phyloP scores from a whole-genome alignment of 1,140 invertebrate genomes.

The Drosophila biarmipes region DNA sequence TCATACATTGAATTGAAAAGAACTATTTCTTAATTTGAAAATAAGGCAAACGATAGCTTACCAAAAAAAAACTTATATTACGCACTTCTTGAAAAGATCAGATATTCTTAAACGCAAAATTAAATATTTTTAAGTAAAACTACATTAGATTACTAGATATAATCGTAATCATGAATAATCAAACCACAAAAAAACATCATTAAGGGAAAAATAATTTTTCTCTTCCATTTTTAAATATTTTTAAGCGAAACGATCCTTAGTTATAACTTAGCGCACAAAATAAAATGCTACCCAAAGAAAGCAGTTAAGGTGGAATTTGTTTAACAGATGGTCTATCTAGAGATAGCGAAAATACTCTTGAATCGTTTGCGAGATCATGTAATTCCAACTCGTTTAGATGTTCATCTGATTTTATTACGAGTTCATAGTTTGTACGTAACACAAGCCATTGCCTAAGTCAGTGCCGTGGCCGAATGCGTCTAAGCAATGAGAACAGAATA shows the following conservation, averaged over 20 bases:
- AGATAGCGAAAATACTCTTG: neutral
- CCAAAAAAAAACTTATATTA: neutral
- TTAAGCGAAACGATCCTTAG: neutral
- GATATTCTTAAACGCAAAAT: neutral
- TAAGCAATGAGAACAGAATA: conserved; percentile 12
- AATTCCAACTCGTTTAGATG: conserved; percentile 3
- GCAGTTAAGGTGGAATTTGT: neutral
- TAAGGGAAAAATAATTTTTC: neutral
- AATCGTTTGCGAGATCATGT: neutral
- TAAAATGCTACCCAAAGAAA: neutral
- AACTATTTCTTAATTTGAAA: neutral
- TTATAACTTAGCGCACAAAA: neutral
- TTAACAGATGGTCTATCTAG: too few relatives aligned
- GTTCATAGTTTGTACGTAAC: conserved; percentile 10
- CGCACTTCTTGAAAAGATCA: neutral
- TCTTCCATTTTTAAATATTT: neutral
- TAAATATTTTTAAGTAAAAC: neutral
- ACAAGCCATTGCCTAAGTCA: conserved; percentile 8
- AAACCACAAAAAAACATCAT: neutral
- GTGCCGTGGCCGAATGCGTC: conserved; percentile 7
- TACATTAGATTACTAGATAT: neutral
- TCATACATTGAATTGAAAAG: neutral
- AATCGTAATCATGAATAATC: neutral
- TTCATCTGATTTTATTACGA: conserved; percentile 35
- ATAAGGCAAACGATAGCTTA: neutral